Conservation (phyloP, 1,140 invertebrate genomes). For the Aphidius ervi region DNA sequence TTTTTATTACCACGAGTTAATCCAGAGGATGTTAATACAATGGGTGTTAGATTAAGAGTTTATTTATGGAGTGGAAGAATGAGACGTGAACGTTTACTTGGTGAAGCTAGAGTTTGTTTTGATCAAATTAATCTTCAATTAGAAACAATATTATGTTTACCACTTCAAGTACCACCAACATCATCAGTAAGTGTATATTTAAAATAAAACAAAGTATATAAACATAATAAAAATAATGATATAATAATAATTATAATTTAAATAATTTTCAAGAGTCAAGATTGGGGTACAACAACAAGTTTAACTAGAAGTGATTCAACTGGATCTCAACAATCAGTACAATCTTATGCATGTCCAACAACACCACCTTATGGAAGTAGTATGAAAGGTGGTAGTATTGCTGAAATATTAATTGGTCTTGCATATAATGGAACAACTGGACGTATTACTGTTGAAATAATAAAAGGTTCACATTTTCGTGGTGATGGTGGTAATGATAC, state of each 20-base stretch:
- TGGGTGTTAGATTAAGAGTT: slow-evolving; percentile 84
- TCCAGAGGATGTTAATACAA: slow-evolving; percentile 87
- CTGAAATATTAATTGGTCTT: slow-evolving; percentile 82
- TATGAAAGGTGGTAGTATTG: slow-evolving; percentile 74
- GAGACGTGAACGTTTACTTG: slow-evolving; percentile 82
- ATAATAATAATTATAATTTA: slow-evolving; percentile 6
- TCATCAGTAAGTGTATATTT: slow-evolving; percentile 63
- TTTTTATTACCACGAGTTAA: slow-evolving; percentile 87
- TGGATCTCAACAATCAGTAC: slow-evolving; percentile 85
- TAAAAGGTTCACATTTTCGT: slow-evolving; percentile 90
- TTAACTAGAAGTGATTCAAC: slow-evolving; percentile 86
- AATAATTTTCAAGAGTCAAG: slow-evolving; percentile 34
- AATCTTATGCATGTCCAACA: slow-evolving; percentile 47
- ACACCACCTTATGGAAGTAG: slow-evolving; percentile 58
- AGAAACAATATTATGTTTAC: slow-evolving; percentile 85
- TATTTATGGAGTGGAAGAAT: slow-evolving; percentile 73
- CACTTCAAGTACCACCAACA: slow-evolving; percentile 76
- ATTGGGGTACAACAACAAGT: slow-evolving; percentile 57
- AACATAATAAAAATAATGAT: slow-evolving; percentile 11
- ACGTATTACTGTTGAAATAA: slow-evolving; percentile 83
- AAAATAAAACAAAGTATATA: too few relatives aligned
- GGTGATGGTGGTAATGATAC: slow-evolving; percentile 56
- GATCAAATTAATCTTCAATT: slow-evolving; percentile 81
- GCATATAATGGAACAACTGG: slow-evolving; percentile 92
- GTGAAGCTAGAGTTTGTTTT: slow-evolving; percentile 86